phyloP scores from a whole-genome alignment of 2,797 vertebrate genomes.

The Odontamblyopus rebecca region DNA sequence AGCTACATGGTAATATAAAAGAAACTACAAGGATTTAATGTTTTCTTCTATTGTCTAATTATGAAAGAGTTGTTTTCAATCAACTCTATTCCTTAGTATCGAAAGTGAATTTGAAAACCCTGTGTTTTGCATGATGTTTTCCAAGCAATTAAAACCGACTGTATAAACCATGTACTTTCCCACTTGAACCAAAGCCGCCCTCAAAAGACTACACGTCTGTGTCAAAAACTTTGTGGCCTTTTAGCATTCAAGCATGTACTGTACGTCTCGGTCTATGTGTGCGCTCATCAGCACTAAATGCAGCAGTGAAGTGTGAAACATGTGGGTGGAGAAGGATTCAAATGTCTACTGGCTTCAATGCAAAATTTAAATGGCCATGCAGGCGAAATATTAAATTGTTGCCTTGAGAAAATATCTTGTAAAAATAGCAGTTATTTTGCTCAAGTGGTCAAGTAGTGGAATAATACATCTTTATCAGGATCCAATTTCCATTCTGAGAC shows the following conservation, averaged over 20 bases:
- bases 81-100: too few relatives aligned
- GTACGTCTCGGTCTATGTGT: constrained; percentile 31
- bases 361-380: constrained; percentile 34
- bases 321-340: constrained; percentile 63
- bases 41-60: too few relatives aligned
- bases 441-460: constrained; percentile 32
- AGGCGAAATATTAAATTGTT: constrained; percentile 36
- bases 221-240: constrained; percentile 21
- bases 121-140: constrained; percentile 5
- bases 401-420: constrained; percentile 30
- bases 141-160: constrained; percentile 7
- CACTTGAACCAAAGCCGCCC: constrained; percentile 15
- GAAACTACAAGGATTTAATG: too few relatives aligned
- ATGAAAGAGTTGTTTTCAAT: too few relatives aligned
- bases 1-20: too few relatives aligned
- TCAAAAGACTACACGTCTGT: constrained; percentile 14
- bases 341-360: constrained; percentile 49
- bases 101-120: background rate
- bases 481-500: constrained; percentile 30
- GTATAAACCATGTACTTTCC: background rate
- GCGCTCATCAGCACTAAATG: constrained; percentile 16
- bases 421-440: constrained; percentile 48
- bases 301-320: constrained; percentile 60
- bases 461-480: constrained; percentile 36
- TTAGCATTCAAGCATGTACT: constrained; percentile 21